phyloP scores from a whole-genome alignment of 2,888 invertebrate genomes.

The Mythimna pallens region DNA sequence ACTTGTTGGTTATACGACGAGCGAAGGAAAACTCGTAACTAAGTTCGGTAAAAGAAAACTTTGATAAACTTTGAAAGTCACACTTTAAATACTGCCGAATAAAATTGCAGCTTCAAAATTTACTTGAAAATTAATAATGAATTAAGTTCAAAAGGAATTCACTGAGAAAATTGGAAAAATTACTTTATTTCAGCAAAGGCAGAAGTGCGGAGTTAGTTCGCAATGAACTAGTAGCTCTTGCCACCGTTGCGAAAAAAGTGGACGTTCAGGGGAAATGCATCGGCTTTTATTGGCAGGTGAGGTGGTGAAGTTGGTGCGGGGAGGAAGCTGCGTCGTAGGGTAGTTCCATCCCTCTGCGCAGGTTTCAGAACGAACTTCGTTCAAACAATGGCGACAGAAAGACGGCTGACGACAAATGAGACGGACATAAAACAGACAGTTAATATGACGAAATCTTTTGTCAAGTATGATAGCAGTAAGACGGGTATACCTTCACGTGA shows the following conservation, averaged over 20 bases:
- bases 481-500: background rate
- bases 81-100: constrained; percentile 4
- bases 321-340: constrained; percentile 69
- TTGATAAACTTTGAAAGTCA: constrained; percentile 30
- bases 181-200: constrained; percentile 8
- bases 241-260: constrained; percentile 28
- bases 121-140: background rate
- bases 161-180: background rate
- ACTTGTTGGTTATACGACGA: constrained; percentile 3
- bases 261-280: constrained; percentile 10
- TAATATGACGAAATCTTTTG: constrained; percentile 61
- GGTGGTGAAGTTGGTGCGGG: constrained; percentile 64
- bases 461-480: constrained; percentile 47
- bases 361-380: constrained; percentile 66
- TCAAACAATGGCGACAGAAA: constrained; percentile 68
- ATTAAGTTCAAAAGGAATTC: background rate
- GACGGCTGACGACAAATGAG: constrained; percentile 71
- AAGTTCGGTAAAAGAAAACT: constrained; percentile 26
- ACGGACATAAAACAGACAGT: constrained; percentile 59
- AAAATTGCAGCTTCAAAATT: background rate
- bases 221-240: background rate
- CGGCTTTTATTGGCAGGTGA: constrained; percentile 65
- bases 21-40: constrained; percentile 14
- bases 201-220: constrained; percentile 15
- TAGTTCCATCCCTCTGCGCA: constrained; percentile 72